Percentiles rank a stretch among this genome's conserved stretches.
phyloP scores from a whole-genome alignment of 2,797 vertebrate species.

The Toxotes lorentzi region DNA sequence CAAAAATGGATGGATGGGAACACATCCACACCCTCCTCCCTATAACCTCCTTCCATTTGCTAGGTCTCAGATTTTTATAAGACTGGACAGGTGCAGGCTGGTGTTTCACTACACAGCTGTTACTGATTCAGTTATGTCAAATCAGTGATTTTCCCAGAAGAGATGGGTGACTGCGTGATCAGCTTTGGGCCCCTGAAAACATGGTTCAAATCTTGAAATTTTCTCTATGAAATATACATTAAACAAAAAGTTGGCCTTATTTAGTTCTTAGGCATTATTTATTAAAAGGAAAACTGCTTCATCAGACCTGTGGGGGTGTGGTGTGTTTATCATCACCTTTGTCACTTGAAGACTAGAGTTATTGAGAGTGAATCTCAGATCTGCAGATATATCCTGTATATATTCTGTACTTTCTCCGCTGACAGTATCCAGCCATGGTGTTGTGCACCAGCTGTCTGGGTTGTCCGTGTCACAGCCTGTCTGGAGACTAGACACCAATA shows the following conservation, averaged over 20 bases:
- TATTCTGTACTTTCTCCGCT: background rate
- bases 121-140: conserved; percentile 44
- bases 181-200: background rate
- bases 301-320: background rate
- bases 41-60: conserved; percentile 12
- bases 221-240: background rate
- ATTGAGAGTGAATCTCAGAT: conserved; percentile 10
- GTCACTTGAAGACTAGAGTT: background rate
- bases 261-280: background rate
- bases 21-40: conserved; percentile 19
- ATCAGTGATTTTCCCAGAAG: conserved; percentile 40
- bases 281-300: background rate
- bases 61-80: conserved; percentile 33
- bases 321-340: no score
- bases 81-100: conserved; percentile 40
- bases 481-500: conserved; percentile 51
- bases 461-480: conserved; percentile 43
- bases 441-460: conserved; percentile 17
- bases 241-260: background rate
- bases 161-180: conserved; percentile 28
- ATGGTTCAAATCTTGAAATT: background rate
- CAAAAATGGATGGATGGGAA: conserved; percentile 41
- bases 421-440: conserved; percentile 1
- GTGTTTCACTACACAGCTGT: conserved; percentile 43
- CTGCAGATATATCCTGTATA: background rate